phyloP scores from a whole-genome alignment of 2,888 invertebrate genomes.

The Erebia ligea region DNA sequence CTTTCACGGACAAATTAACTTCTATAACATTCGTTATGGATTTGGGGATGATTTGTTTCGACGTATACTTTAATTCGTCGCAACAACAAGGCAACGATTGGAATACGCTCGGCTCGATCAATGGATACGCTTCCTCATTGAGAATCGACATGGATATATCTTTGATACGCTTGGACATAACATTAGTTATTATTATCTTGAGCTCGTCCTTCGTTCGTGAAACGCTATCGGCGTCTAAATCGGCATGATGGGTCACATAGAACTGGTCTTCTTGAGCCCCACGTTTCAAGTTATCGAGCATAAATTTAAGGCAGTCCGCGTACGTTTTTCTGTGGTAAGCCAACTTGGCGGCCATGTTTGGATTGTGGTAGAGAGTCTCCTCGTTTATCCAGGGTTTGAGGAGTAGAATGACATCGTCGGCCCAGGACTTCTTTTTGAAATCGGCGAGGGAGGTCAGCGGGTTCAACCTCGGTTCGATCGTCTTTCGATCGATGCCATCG shows the following conservation, averaged over 20 bases:
- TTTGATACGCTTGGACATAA: slow-evolving; percentile 71
- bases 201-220: slow-evolving; percentile 56
- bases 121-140: slow-evolving; percentile 66
- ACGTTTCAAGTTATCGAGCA: slow-evolving; percentile 62
- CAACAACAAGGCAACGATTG: slow-evolving; percentile 68
- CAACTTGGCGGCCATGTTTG: slow-evolving; percentile 72
- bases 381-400: slow-evolving; percentile 69
- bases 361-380: slow-evolving; percentile 56
- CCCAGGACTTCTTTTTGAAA: slow-evolving; percentile 70
- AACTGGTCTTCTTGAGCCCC: slow-evolving; percentile 48
- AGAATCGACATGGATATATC: slow-evolving; percentile 68
- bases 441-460: slow-evolving; percentile 62
- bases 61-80: slow-evolving; percentile 62
- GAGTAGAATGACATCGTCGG: slow-evolving; percentile 64
- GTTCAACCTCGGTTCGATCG: slow-evolving; percentile 60
- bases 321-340: slow-evolving; percentile 66
- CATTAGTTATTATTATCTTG: slow-evolving; percentile 61
- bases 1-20: slow-evolving; percentile 56
- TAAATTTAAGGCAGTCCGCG: slow-evolving; percentile 61
- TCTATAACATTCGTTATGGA: slow-evolving; percentile 43
- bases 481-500: slow-evolving; percentile 58
- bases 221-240: slow-evolving; percentile 42
- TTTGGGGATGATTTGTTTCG: slow-evolving; percentile 43
- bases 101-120: slow-evolving; percentile 55
- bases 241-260: slow-evolving; percentile 61